Conservation (phyloP, 1,140 invertebrate genomes). For the Hyposmocoma kahamanoa region DNA sequence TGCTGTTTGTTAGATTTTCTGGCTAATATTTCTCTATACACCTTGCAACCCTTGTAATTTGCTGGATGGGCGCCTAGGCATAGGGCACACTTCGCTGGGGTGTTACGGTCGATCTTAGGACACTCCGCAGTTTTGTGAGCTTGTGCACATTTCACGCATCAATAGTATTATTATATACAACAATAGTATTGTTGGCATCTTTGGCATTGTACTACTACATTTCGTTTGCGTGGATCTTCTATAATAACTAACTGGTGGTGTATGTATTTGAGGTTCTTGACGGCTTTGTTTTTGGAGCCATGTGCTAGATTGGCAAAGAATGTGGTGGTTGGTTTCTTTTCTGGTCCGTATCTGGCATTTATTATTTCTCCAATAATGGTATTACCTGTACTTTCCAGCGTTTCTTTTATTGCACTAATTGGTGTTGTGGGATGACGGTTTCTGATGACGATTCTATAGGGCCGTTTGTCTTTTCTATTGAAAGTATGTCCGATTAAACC, state of each 20-base stretch:
- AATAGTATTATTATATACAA: not conserved
- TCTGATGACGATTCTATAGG: not conserved
- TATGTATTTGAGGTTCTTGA: conserved; percentile 16
- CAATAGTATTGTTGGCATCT: conserved; percentile 38
- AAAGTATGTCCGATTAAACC: conserved; percentile 6
- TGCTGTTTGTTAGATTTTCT: not conserved
- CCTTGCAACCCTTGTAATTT: conserved; percentile 8
- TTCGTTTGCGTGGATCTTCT: conserved; percentile 21
- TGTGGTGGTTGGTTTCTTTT: conserved; percentile 2
- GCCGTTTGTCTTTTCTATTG: conserved; percentile 2
- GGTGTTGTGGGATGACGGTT: conserved; percentile 1
- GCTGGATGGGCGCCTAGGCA: conserved; percentile 8
- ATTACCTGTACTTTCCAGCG: not conserved
- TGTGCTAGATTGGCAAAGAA: conserved; percentile 32
- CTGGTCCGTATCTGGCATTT: not conserved
- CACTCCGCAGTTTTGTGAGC: conserved; percentile 3
- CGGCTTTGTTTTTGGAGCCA: conserved; percentile 36
- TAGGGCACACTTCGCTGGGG: conserved; percentile 3
- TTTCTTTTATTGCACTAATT: not conserved
- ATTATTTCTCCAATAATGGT: conserved; percentile 4
- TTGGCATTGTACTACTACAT: conserved; percentile 29
- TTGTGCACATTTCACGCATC: conserved; percentile 5
- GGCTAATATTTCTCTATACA: conserved; percentile 1
- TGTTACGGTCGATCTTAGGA: conserved; percentile 5
- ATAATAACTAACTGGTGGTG: conserved; percentile 23